Base-by-base conservation (phyloP, 1,140 invertebrate species). In the Bombus ignitus region DNA sequence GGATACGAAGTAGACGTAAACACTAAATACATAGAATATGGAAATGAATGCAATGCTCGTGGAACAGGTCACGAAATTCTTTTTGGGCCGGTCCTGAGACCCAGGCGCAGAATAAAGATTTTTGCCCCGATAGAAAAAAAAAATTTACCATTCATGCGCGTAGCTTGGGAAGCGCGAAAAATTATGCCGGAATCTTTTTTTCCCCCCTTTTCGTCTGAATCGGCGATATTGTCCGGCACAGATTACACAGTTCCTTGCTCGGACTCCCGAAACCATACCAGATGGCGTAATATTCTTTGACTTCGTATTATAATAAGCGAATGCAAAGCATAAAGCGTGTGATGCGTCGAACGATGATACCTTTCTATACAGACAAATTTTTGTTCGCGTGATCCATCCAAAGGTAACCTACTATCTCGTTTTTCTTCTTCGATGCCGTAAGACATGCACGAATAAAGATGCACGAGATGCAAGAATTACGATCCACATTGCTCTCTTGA, bases 1-100 rank as follows among this genome's bases (percentile, higher is more conserved):
- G 83, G 83, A 85, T 85, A 85, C 83, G 83, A 62, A 72, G 83
- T 85, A 85, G 83, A 85, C 83, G 83, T 85, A 85, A 85, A 85
- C 83, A 85, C 83, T 85, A 85, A 85, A 85, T 85, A 85, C 83
- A 85, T 80, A 85, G 83, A 80, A 85, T 80, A 85, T 85, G 77
- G 83, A 80, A 85, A 85, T 85, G 83, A 85, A 85, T 85, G 83
- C 83, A 72, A 44, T 73, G 83, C 76, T 59, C 66, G 66, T 84
- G 76, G 83, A 85, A 85, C 83, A 85, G 83, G 83, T 85, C 77
- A 85, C 77, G 66, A 65, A 80, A 80, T 85, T 85, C 83, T 85
- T 85, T 53, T 62, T 80, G 53, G 47, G 8, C 77, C 59, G 68
- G 53, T 85, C 68, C 77, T 59, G 68, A 80, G 68, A 47, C 53